phyloP scores from a whole-genome alignment of 2,113 vertebrate species.

The Mus pahari region DNA sequence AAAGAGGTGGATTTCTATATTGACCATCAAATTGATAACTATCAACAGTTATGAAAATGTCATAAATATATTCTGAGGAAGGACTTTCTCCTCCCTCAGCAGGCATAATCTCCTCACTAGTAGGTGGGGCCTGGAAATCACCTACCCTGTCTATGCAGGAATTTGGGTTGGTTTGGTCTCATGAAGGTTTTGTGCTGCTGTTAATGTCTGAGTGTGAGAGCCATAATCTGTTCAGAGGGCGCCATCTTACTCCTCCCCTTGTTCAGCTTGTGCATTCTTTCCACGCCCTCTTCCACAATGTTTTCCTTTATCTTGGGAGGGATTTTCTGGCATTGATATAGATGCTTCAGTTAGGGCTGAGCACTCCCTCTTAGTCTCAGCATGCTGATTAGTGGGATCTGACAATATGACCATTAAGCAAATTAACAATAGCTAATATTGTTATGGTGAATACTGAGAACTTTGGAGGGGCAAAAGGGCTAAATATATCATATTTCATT shows the following conservation, averaged over 20 bases:
- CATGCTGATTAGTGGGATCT: not conserved
- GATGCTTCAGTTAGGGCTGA: not conserved
- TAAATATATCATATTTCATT: not conserved
- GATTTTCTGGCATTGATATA: too few relatives aligned
- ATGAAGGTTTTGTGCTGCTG: not conserved
- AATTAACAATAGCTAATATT: not conserved
- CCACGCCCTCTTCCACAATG: not conserved
- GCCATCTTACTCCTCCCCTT: too few relatives aligned
- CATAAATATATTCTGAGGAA: not conserved
- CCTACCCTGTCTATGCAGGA: too few relatives aligned
- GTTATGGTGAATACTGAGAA: not conserved
- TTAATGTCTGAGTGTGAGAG: not conserved
- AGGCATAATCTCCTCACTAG: not conserved
- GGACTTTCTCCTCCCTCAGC: not conserved
- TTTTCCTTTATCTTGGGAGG: too few relatives aligned
- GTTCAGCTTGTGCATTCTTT: too few relatives aligned
- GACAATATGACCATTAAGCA: not conserved
- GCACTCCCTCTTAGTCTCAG: not conserved
- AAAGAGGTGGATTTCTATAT: constrained; percentile 25
- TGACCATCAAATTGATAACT: constrained; percentile 40
- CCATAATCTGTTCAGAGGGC: too few relatives aligned
- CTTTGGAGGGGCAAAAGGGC: not conserved
- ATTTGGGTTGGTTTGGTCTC: not conserved
- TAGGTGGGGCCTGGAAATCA: not conserved
- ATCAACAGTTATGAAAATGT: constrained; percentile 24